These are phyloP conservation scores for Poecilia gillii DNA, from an alignment of 2,797 vertebrate species.

Conservation along the genomic window DNA sequence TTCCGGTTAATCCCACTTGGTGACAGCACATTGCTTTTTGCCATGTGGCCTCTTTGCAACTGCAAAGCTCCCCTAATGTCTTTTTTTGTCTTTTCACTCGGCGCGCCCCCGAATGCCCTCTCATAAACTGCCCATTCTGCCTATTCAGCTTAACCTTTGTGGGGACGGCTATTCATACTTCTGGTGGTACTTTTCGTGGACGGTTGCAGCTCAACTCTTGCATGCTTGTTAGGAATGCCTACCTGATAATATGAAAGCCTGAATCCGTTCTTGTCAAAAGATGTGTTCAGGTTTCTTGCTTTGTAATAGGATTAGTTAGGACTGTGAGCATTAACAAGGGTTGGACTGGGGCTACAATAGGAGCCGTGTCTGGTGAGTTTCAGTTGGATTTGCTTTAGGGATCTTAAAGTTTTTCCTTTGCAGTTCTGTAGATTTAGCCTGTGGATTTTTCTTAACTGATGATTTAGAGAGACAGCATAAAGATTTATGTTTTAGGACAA, in stretches of 20 bases:
- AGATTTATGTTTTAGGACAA: conserved; percentile 4
- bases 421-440: not conserved
- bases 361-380: conserved; percentile 45
- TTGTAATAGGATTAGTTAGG: conserved; percentile 68
- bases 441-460: conserved; percentile 3
- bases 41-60: conserved; percentile 39
- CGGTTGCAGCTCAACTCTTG: conserved; percentile 33
- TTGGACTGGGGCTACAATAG: conserved; percentile 38
- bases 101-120: conserved; percentile 59
- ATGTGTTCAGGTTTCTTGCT: conserved; percentile 41
- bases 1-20: conserved; percentile 16
- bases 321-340: conserved; percentile 49
- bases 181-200: conserved; percentile 42
- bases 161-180: conserved; percentile 63
- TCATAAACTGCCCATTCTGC: conserved; percentile 69
- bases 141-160: conserved; percentile 74
- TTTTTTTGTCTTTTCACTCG: conserved; percentile 49
- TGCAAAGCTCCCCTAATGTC: conserved; percentile 49
- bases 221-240: conserved; percentile 37
- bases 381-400: conserved; percentile 35
- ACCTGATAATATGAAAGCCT: conserved; percentile 44
- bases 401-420: conserved; percentile 8
- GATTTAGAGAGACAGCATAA: not conserved
- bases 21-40: conserved; percentile 42
- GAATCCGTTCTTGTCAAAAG: conserved; percentile 31